Percentiles rank a stretch among this genome's conserved stretches.
These are phyloP conservation scores for Cyphomyrus plagiostoma DNA, from an alignment of 2,113 vertebrate species.

Conservation along the genomic window DNA sequence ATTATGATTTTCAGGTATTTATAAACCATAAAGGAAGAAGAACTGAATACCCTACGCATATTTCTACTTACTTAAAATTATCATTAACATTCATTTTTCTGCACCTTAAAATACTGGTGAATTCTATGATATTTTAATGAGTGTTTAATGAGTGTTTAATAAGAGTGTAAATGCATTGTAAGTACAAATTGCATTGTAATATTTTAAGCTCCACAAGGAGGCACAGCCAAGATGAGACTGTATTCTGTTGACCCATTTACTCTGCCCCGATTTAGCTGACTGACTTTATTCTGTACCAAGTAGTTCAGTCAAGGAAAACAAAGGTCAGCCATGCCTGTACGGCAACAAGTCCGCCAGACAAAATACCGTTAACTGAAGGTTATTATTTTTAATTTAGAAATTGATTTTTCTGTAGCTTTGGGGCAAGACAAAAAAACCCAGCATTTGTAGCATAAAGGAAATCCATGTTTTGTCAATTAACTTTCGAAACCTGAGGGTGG, in stretches of 20 bases:
- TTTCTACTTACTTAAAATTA: background rate
- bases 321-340: background rate
- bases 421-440: background rate
- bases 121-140: background rate
- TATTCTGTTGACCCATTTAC: background rate
- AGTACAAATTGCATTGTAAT: background rate
- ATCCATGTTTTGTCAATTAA: slow-evolving; percentile 7
- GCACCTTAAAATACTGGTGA: background rate
- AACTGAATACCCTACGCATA: background rate
- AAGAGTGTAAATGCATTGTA: background rate
- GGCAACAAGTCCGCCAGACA: background rate
- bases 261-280: background rate
- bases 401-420: background rate
- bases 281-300: slow-evolving; percentile 7
- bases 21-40: background rate
- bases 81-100: background rate
- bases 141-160: background rate
- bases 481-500: slow-evolving; percentile 1
- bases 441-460: background rate
- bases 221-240: background rate
- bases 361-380: background rate
- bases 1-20: background rate
- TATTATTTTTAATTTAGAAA: slow-evolving; percentile 9
- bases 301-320: slow-evolving; percentile 6
- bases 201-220: background rate